Evolutionary conservation across 92 coral and sea anemone genomes (phyloP).

Genomic region (Zoanthus solanderi): DNA sequence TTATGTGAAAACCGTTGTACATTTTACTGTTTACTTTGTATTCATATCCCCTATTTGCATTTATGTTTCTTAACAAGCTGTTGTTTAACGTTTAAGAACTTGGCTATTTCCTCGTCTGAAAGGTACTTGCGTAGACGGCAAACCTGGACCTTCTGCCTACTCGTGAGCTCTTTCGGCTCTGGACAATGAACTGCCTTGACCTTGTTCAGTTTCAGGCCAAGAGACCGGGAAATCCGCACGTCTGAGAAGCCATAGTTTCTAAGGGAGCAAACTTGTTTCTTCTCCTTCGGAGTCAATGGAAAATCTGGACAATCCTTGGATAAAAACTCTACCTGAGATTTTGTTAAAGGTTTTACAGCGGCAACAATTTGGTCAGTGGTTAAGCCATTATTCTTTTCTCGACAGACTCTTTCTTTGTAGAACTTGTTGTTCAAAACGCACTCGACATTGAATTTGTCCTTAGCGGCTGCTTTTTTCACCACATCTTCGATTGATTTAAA

Average conservation of each 20-base stretch:
- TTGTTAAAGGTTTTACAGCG: conserved; percentile 16
- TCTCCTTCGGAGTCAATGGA: conserved; percentile 56
- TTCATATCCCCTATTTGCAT: conserved; percentile 1
- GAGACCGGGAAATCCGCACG: background rate
- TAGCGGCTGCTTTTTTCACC: conserved; percentile 46
- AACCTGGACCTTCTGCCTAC: background rate
- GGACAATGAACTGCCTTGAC: conserved; percentile 39
- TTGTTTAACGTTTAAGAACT: background rate
- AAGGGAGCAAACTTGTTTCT: conserved; percentile 32
- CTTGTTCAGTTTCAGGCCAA: background rate
- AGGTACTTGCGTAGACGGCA: conserved; percentile 21
- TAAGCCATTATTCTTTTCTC: conserved; percentile 36
- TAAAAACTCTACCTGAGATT: conserved; percentile 34
- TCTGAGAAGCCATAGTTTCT: conserved; percentile 34
- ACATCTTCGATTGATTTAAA: conserved; percentile 46
- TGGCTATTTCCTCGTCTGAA: conserved; percentile 10
- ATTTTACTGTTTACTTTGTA: no score
- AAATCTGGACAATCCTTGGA: conserved; percentile 58
- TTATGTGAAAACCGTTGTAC: no score
- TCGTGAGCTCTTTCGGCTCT: background rate
- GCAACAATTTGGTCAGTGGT: conserved; percentile 38
- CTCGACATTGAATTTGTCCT: conserved; percentile 52
- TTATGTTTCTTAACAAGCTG: conserved; percentile 27
- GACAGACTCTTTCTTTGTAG: conserved; percentile 56
- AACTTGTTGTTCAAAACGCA: conserved; percentile 73